Evolutionary conservation across 2,113 vertebrate genomes (phyloP), one percentile per base, ranked within the genome.

Genomic region (Nesoenas mayeri): DNA sequence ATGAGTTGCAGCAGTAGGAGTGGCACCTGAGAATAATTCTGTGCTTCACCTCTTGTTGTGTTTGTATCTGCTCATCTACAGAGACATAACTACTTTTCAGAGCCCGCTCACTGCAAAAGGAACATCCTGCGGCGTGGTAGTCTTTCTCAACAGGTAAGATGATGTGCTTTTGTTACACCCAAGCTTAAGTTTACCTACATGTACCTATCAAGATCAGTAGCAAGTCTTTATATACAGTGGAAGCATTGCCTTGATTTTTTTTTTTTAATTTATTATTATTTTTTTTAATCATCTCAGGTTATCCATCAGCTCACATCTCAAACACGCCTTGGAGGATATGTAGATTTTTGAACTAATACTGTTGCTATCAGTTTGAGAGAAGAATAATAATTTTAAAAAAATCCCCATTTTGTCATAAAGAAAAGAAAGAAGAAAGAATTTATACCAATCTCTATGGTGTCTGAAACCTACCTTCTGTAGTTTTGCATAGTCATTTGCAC

Each of bases 381-480:
- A 62, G 9, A 1, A 34, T 36, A 79, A 58, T 36, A 18, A 48
- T 15, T 15, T 10, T 18, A 5, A 38, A 22, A 31, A 65, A 86
- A 38, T 60, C 9, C 31, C 65, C 16, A 48, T 69, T 82, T 56
- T 89, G 15, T 58, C 36, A 62, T 47, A 78, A 73, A 29, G 12
- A 66, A 54, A 72, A 81, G 12, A 15, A 89, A 82, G 40, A 40
- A 75, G 72, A 64, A 80, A 22, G 3, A 72, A 66, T 20, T 58
- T 72, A 12, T 56, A 82, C 36, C 20, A 40, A 71, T 20, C 8
- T 54, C 11, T 71, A 6, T 2, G 2, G 12, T 65, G 38, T 77
- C 65, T 83, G 85, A 44, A 69, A 95, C 98, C 95, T 98, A 99
- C 98, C 98, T 97, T 92, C 97, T 91, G 94, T 98, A 98, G 50